phyloP scores from a whole-genome alignment of 2,113 vertebrate species.

The Hyla sarda region DNA sequence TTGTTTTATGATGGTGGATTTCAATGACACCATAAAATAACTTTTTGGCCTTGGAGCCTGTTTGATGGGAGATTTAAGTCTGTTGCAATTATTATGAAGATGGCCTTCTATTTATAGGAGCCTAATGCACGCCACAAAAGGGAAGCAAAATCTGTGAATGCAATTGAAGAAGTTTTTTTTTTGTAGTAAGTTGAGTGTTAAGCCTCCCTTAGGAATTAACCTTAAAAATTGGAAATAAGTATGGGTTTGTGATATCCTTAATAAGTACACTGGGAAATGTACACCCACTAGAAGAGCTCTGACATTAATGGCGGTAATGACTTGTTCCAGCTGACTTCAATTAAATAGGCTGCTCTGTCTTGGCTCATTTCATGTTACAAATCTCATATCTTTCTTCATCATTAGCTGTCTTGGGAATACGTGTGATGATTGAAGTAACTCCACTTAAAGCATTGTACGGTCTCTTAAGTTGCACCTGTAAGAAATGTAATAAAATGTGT shows the following conservation, averaged over 20 bases:
- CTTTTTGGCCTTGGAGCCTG: slow-evolving; percentile 25
- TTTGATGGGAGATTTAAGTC: slow-evolving; percentile 23
- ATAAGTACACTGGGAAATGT: slow-evolving; percentile 57
- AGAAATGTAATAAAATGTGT: slow-evolving; percentile 50
- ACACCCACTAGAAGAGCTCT: slow-evolving; percentile 46
- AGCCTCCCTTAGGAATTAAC: slow-evolving; percentile 35
- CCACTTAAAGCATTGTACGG: slow-evolving; percentile 41
- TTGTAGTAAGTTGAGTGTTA: slow-evolving; percentile 56
- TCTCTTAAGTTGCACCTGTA: slow-evolving; percentile 49
- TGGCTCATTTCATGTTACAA: slow-evolving; percentile 57
- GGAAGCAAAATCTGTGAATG: slow-evolving; percentile 41
- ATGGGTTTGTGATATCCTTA: slow-evolving; percentile 53
- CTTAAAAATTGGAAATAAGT: slow-evolving; percentile 40
- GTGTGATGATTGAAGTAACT: slow-evolving; percentile 34
- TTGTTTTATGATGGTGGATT: slow-evolving; percentile 26
- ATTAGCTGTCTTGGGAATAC: slow-evolving; percentile 51
- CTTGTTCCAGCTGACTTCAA: slow-evolving; percentile 58
- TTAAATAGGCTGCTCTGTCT: slow-evolving; percentile 55
- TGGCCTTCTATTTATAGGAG: slow-evolving; percentile 24
- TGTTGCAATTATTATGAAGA: slow-evolving; percentile 44
- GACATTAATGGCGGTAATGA: slow-evolving; percentile 56
- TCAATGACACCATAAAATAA: slow-evolving; percentile 43
- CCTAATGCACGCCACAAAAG: slow-evolving; percentile 42
- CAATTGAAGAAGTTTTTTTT: slow-evolving; percentile 54
- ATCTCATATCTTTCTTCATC: slow-evolving; percentile 52